Evolutionary conservation across 2,113 vertebrate species (phyloP), one percentile per base, ranked within the genome.

Genomic region (Corythoichthys intestinalis): DNA sequence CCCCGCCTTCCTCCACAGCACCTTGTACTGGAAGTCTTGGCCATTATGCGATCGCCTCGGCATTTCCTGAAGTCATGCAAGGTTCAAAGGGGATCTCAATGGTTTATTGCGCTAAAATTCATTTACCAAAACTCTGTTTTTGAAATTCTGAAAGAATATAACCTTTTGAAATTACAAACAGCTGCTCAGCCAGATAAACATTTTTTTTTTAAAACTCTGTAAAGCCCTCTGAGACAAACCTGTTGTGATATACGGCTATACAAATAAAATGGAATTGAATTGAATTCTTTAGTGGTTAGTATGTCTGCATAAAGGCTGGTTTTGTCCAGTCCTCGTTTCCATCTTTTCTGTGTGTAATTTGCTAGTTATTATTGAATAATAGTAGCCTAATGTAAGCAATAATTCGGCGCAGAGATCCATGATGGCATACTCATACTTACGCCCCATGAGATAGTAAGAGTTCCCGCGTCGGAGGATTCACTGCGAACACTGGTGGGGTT

Each of bases 401-500:
- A 13, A 54, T 54, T 66, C 6, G 4, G 37, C 20, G 49, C 56
- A 39, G 0, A 15, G 1, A 37, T 11, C 13, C 34, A 46, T 3
- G 12, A 6, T 52, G 20, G 3, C 2, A 38, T 37, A 28, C 1
- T 59, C 35, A 1, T 44, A 83, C 87, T 88, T 82, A 96, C 95
- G 86, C 93, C 82, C 95, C 95, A 97, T 0, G 86, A 88, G 59
- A 97, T 91, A 71, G 90, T 53, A 90, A 96, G 89, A 52, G 87
- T 93, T 3, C 81, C 82, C 0, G 94, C 89, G 20, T 94, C 85
- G 0, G 79, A 85, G 4, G 95, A 94, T 12, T 93, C 90, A 5
- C 92, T 95, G 74, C 73, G 89, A 2, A 95, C 93, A 0, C 87
- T 84, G 3, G 20, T 17, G 0, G 95, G 95, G 78, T 92, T 93